Percentiles rank a stretch among this genome's conserved stretches.
phyloP scores from a whole-genome alignment of 2,113 vertebrate genomes.

The Cyphomyrus discorhynchus region DNA sequence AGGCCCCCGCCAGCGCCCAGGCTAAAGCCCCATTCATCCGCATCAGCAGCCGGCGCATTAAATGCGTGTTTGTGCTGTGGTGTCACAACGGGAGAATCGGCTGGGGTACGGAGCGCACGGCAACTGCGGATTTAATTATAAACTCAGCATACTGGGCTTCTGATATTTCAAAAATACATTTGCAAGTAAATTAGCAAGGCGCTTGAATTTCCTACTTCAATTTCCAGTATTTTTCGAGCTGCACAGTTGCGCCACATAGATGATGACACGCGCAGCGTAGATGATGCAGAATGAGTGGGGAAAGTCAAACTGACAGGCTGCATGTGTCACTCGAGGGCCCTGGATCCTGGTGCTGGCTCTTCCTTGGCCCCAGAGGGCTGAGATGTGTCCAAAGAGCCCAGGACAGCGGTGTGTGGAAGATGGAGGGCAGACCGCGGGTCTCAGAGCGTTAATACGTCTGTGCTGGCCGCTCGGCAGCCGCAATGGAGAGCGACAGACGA shows the following conservation, averaged over 20 bases:
- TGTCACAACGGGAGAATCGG: neutral
- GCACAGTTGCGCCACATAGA: neutral
- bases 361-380: neutral
- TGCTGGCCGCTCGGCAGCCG: slow-evolving; percentile 52
- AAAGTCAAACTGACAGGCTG: neutral
- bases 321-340: neutral
- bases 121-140: neutral
- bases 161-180: neutral
- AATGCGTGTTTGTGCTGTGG: neutral
- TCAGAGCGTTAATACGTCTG: slow-evolving; percentile 57
- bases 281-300: neutral
- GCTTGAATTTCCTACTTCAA: neutral
- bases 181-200: neutral
- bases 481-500: slow-evolving; percentile 56
- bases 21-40: neutral
- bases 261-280: neutral
- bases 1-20: neutral
- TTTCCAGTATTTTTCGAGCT: neutral
- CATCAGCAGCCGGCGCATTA: neutral
- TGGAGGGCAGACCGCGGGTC: slow-evolving; percentile 17
- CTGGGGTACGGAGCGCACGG: neutral
- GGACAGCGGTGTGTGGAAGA: neutral
- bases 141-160: neutral
- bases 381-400: neutral
- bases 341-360: neutral